Base-by-base conservation (phyloP, 2,888 invertebrate species). In the Mayetiola destructor region DNA sequence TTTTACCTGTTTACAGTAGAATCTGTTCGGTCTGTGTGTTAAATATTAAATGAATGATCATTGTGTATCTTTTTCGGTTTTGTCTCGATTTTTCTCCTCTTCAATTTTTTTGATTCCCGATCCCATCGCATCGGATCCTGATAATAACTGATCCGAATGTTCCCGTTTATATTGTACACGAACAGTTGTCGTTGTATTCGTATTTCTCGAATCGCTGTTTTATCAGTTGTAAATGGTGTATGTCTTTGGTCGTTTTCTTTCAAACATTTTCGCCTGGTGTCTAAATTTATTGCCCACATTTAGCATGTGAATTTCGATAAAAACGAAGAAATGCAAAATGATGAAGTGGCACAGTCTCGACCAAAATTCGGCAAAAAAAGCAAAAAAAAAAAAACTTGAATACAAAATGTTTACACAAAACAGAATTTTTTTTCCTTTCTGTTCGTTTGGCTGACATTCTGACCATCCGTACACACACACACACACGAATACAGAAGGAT, bases 1-100 rank as follows among this genome's bases (percentile, higher is more conserved):
- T 48, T 48, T 48, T 48, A 48, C 48, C 48, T 48, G 48, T 48
- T 48, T 27, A 27, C 48, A 27, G 48, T 48, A 48, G 27, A 48
- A 48, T n/a, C n/a, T n/a, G n/a, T n/a, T n/a, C 23, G 21, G 23
- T 42, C 42, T 21, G 10, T 48, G 48, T 10, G 37, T 42, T 42
- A 9, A 23, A n/a, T 3, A 4, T 27, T 16, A 42, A 23, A 23
- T 42, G 42, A 42, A 42, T 42, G 42, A 14, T 9, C 12, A 18
- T 16, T 39, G 39, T 39, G 16, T 39, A 39, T 39, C 18, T 23
- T 40, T 21, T 40, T 3, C 21, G 21, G 20, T 40, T 20, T 12
- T 3, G 21, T n/a, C 23, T 40, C 21, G 18, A 10, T n/a, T 23
- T 5, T 14, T 23, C 23, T 23, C 4, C 10, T 21, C 10, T 48